phyloP scores from a whole-genome alignment of 2,113 vertebrate species.

The Archilochus colubris region DNA sequence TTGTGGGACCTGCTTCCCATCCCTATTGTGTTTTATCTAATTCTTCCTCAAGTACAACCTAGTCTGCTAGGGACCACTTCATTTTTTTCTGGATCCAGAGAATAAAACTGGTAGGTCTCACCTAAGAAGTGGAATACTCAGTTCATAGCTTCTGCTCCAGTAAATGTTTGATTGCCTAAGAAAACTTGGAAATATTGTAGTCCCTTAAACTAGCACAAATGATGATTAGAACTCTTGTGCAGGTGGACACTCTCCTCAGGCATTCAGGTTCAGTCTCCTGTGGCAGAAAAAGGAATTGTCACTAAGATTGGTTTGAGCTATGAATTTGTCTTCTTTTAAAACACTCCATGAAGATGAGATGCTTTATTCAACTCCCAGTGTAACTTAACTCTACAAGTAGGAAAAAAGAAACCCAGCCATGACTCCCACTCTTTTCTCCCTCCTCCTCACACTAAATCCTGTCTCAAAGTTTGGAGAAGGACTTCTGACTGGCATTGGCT shows the following conservation, averaged over 20 bases:
- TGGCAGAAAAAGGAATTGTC: neutral
- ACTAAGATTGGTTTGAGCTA: neutral
- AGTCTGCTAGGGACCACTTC: neutral
- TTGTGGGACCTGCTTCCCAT: neutral
- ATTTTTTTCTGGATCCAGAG: neutral
- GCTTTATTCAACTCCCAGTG: neutral
- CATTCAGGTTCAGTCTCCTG: neutral
- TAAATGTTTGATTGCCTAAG: neutral
- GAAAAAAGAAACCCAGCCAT: neutral
- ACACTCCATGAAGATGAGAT: slow-evolving; percentile 20
- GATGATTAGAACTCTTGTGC: slow-evolving; percentile 6
- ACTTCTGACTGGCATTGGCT: neutral
- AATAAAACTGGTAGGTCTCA: neutral
- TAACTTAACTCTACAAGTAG: neutral
- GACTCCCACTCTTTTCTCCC: neutral
- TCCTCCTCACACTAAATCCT: neutral
- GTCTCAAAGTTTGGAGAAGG: neutral
- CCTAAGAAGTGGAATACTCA: neutral
- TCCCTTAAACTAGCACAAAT: neutral
- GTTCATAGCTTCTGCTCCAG: neutral
- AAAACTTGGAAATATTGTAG: neutral
- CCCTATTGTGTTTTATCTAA: neutral
- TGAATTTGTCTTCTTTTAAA: slow-evolving; percentile 37
- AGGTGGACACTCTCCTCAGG: slow-evolving; percentile 19
- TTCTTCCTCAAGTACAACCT: neutral